These are phyloP conservation scores for Callinectes sapidus DNA, from an alignment of 2,888 invertebrate species.

Conservation along the genomic window DNA sequence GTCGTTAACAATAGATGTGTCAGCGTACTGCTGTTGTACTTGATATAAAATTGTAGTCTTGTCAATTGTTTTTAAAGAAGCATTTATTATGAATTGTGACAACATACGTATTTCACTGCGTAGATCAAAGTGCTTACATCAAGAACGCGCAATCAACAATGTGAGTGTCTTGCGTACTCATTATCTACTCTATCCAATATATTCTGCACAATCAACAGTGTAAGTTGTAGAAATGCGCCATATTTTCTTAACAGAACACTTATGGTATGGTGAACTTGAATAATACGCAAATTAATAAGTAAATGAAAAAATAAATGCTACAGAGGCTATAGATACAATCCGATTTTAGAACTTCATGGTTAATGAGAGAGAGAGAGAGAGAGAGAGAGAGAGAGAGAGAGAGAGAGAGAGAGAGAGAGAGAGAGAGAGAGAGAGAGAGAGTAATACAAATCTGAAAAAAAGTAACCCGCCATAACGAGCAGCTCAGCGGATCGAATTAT, in stretches of 20 bases:
- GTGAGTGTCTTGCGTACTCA: not conserved
- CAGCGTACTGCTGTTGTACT: not conserved
- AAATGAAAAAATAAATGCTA: no score
- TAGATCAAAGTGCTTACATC: not conserved
- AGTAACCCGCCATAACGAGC: no score
- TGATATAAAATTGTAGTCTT: not conserved
- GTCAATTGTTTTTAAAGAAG: not conserved
- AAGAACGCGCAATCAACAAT: not conserved
- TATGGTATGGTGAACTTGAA: no score
- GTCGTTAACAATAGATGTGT: not conserved
- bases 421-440: no score
- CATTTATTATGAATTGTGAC: not conserved
- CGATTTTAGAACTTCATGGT: no score
- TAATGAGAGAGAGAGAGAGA: no score
- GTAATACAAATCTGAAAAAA: no score
- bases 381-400: no score
- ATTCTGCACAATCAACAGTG: not conserved
- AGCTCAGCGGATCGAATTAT: no score
- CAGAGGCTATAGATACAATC: no score
- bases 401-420: no score
- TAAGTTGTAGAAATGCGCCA: not conserved
- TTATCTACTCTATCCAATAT: not conserved
- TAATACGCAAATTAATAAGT: no score
- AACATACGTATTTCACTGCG: not conserved
- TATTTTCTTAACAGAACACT: not conserved